These are phyloP conservation scores for Leuciscus waleckii DNA, from an alignment of 2,797 vertebrate genomes.

Conservation along the genomic window DNA sequence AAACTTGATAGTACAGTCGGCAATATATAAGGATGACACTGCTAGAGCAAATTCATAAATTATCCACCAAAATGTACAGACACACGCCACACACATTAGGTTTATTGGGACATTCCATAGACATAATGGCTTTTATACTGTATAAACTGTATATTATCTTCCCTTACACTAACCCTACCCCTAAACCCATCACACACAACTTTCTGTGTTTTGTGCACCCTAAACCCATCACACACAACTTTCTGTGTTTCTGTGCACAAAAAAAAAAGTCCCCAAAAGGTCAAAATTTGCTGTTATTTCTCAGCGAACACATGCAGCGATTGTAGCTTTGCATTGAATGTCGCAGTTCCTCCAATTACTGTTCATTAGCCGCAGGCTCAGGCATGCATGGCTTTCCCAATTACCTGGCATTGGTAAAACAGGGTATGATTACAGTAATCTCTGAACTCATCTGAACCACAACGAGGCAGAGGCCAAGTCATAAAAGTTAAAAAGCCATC, in stretches of 20 bases:
- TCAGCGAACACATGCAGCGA: constrained; percentile 7
- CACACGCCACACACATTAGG: background rate
- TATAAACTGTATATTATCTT: no score
- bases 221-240: no score
- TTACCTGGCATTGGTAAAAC: constrained; percentile 60
- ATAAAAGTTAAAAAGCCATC: constrained; percentile 63
- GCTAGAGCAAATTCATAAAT: background rate
- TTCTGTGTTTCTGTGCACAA: no score
- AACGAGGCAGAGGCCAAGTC: constrained; percentile 53
- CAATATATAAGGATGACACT: background rate
- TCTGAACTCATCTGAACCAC: constrained; percentile 59
- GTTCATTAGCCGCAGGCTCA: constrained; percentile 55
- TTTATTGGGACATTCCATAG: no score
- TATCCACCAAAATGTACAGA: background rate
- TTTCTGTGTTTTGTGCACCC: no score
- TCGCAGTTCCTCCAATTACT: constrained; percentile 44
- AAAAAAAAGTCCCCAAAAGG: no score
- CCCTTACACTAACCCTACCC: no score
- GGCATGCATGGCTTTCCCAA: constrained; percentile 54
- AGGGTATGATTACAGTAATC: constrained; percentile 60
- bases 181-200: no score
- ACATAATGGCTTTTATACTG: no score
- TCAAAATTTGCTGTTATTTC: no score
- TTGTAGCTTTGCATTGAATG: constrained; percentile 29
- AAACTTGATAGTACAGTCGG: background rate